Evolutionary conservation across 2,888 invertebrate species (phyloP).

Genomic region (Amiota mariae): DNA sequence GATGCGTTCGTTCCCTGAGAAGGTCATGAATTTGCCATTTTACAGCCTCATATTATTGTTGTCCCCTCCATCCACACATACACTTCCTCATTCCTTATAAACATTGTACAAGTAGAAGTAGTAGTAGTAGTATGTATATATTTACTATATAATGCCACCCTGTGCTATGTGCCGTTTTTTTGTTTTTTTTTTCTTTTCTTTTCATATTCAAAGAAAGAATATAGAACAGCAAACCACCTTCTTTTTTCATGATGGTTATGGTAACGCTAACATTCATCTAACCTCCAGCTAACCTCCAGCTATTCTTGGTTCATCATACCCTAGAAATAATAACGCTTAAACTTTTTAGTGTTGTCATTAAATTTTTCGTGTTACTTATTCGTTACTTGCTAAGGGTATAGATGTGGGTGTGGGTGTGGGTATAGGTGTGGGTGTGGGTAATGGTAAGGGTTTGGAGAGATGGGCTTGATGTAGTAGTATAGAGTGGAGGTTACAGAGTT

Average conservation of each 20-base stretch:
- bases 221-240: slow-evolving; percentile 4
- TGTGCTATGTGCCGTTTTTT: slow-evolving; percentile 9
- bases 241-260: slow-evolving; percentile 6
- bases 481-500: slow-evolving; percentile 23
- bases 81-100: slow-evolving; percentile 28
- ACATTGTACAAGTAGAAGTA: too few relatives aligned
- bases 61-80: slow-evolving; percentile 26
- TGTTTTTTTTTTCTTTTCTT: slow-evolving; percentile 30
- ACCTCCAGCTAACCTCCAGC: slow-evolving; percentile 7
- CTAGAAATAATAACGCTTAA: slow-evolving; percentile 74
- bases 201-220: slow-evolving; percentile 23
- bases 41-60: slow-evolving; percentile 72
- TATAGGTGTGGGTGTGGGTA: not conserved
- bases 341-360: slow-evolving; percentile 74
- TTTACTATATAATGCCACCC: too few relatives aligned
- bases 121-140: too few relatives aligned
- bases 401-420: not conserved
- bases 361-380: slow-evolving; percentile 72
- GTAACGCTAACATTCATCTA: not conserved
- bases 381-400: not conserved
- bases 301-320: slow-evolving; percentile 47
- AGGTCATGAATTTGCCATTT: slow-evolving; percentile 74
- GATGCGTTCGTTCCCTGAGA: slow-evolving; percentile 54
- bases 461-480: slow-evolving; percentile 39
- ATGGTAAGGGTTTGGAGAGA: slow-evolving; percentile 5